Percentiles rank a stretch among this genome's conserved stretches.
These are phyloP conservation scores for Vulpes vulpes DNA, from an alignment of 2,113 vertebrate species.

Conservation along the genomic window DNA sequence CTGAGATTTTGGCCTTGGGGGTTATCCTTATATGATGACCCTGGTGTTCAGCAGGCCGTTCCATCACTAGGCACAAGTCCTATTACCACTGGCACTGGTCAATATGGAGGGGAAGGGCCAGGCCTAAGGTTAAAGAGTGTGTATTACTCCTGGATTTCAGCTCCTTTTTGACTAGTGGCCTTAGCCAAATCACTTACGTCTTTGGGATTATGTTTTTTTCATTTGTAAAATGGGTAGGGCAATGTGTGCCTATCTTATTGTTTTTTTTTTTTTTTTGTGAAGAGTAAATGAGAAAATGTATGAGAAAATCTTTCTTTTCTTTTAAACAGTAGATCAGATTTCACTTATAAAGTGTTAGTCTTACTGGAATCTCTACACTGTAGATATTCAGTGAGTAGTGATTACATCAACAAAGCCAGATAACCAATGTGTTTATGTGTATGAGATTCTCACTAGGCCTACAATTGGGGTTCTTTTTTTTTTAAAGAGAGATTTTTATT, in stretches of 20 bases:
- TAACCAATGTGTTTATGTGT: background rate
- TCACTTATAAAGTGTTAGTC: background rate
- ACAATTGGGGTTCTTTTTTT: background rate
- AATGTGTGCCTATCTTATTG: background rate
- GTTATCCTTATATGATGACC: background rate
- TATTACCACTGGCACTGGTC: background rate
- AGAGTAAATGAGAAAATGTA: background rate
- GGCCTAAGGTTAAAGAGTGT: background rate
- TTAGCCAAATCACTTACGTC: background rate
- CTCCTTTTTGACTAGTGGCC: background rate
- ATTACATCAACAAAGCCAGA: background rate
- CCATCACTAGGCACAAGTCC: background rate
- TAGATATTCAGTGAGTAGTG: background rate
- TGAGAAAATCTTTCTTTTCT: background rate
- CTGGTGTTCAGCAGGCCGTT: background rate
- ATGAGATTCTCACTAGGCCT: background rate
- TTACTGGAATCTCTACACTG: background rate
- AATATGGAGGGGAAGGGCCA: background rate
- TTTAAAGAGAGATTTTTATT: no score
- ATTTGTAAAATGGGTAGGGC: background rate
- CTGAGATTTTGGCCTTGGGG: background rate
- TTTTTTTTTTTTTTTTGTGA: background rate
- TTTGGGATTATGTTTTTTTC: background rate
- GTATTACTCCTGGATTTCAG: background rate
- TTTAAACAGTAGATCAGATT: background rate